Conservation (phyloP, 2,113 vertebrate species). For the Carollia perspicillata region DNA sequence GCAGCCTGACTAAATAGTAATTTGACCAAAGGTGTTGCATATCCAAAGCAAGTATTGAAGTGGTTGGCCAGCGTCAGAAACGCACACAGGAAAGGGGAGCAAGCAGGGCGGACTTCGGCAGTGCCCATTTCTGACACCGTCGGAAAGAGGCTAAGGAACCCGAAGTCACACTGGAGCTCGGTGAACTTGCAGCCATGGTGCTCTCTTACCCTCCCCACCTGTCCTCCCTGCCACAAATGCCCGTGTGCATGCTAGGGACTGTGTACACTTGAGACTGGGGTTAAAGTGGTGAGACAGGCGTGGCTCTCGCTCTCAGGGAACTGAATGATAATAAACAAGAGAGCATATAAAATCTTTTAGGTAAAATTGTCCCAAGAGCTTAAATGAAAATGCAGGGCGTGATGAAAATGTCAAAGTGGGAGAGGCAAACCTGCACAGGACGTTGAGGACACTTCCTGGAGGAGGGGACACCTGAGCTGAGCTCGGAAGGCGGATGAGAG, state of each 20-base stretch:
- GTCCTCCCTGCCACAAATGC: neutral
- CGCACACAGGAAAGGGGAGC: neutral
- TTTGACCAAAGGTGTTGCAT: neutral
- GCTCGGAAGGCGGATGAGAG: neutral
- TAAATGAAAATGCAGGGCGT: neutral
- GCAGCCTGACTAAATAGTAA: neutral
- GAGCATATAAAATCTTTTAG: neutral
- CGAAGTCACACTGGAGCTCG: accelerated
- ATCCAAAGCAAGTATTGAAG: neutral
- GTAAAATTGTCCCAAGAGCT: neutral
- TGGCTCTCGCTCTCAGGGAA: neutral
- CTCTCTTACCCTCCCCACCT: neutral
- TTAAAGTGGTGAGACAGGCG: neutral
- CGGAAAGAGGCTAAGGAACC: neutral
- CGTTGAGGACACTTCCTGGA: neutral
- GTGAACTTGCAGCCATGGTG: neutral
- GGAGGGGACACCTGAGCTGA: neutral
- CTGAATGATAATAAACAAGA: neutral
- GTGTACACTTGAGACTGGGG: neutral
- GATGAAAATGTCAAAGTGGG: neutral
- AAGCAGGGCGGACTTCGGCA: neutral
- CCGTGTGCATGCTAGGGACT: neutral
- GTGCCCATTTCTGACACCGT: neutral
- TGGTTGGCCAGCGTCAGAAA: neutral
- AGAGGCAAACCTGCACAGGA: neutral